phyloP scores from a whole-genome alignment of 2,888 invertebrate species.

The Galerucella nymphaeae region DNA sequence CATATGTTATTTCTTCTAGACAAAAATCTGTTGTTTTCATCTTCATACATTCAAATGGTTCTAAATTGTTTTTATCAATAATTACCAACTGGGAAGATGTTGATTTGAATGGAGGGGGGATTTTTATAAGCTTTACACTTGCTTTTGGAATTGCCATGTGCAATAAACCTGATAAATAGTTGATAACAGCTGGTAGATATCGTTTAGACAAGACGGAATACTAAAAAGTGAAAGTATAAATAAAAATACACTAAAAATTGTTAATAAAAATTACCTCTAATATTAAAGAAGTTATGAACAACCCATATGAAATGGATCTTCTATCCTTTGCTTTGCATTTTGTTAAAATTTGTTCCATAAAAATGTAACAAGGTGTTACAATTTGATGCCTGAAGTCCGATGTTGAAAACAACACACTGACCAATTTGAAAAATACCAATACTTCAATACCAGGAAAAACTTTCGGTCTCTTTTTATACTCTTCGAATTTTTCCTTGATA shows the following conservation, averaged over 20 bases:
- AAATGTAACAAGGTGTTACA: constrained; percentile 85
- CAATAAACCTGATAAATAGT: constrained; percentile 81
- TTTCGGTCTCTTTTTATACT: constrained; percentile 71
- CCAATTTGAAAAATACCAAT: constrained; percentile 83
- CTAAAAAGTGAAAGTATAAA: constrained; percentile 63
- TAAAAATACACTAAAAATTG: neutral
- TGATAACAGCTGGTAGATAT: constrained; percentile 82
- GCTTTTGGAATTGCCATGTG: constrained; percentile 76
- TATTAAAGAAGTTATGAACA: constrained; percentile 79
- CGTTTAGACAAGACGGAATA: constrained; percentile 83
- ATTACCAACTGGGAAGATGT: constrained; percentile 68
- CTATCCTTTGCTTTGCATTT: constrained; percentile 73
- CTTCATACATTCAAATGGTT: constrained; percentile 52
- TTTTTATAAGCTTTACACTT: constrained; percentile 70
- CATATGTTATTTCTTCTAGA: constrained; percentile 67
- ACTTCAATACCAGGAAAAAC: constrained; percentile 75
- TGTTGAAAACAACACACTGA: constrained; percentile 85
- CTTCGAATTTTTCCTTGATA: constrained; percentile 77
- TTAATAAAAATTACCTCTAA: constrained; percentile 71
- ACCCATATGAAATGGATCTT: constrained; percentile 79
- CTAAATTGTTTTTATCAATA: constrained; percentile 36
- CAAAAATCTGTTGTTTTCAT: constrained; percentile 72
- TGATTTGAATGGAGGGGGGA: constrained; percentile 76
- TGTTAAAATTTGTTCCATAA: constrained; percentile 83
- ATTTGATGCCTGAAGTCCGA: constrained; percentile 92